Percentiles rank a stretch among this genome's conserved stretches.
Evolutionary conservation across 2,888 invertebrate genomes (phyloP).

Genomic region (Cyaniris semiargus): DNA sequence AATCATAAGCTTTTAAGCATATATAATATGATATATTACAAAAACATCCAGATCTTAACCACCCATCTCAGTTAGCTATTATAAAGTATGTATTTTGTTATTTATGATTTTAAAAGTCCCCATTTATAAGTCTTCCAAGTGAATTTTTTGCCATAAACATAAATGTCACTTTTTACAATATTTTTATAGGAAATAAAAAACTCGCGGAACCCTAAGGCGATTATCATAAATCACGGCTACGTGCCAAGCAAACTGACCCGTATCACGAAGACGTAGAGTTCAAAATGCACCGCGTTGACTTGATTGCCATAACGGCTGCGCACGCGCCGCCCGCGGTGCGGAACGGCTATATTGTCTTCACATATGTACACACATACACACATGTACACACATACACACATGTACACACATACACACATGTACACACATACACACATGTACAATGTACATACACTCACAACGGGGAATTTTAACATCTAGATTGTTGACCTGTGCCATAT

Average conservation of each 20-base stretch:
- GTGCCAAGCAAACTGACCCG: background rate
- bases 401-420: background rate
- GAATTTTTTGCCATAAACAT: background rate
- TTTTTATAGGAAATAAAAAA: background rate
- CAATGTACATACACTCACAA: background rate
- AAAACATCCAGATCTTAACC: too few species aligned
- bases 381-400: background rate
- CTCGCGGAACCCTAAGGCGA: conserved; percentile 27
- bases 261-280: background rate
- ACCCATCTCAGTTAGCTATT: background rate
- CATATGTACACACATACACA: conserved; percentile 18
- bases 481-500: conserved; percentile 15
- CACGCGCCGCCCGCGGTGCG: conserved; percentile 47
- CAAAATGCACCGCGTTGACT: conserved; percentile 30
- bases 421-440: background rate
- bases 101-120: conserved; percentile 39
- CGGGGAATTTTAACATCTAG: conserved; percentile 16
- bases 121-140: background rate
- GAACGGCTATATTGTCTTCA: conserved; percentile 39
- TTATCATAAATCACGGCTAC: conserved; percentile 32
- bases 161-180: background rate
- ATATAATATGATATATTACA: too few species aligned
- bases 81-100: background rate
- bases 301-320: conserved; percentile 49
- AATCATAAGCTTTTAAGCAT: too few species aligned